Base-by-base conservation (phyloP, 2,797 vertebrate species). In the Corythornis leucogaster region DNA sequence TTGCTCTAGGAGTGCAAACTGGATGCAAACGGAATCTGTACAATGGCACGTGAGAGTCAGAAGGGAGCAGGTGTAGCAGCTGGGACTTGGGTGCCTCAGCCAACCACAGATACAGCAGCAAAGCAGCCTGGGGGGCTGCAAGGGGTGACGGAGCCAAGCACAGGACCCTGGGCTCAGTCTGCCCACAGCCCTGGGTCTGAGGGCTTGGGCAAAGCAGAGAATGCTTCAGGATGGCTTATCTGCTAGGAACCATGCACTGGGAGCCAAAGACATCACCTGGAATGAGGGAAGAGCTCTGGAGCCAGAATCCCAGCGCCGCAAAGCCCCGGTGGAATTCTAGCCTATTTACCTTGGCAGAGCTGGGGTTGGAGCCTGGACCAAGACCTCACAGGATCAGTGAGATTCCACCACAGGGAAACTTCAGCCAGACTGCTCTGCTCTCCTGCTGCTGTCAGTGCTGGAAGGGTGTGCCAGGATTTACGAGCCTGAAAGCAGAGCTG, bases 141-240 rank as follows among this genome's bases (percentile, higher is more conserved):
- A 38, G 58, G 48, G 53, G 15, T 13, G 69, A 75, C 0, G 4
- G 58, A 90, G 69, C 61, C 61, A 64, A 87, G 40, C 1, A 35
- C 31, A 31, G 45, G 33, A 73, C 48, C 1, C 0, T 11, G 54
- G 64, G 68, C 59, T 81, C 58, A 26, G 38, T 78, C 77, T 96
- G 92, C 79, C 93, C 69, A 70, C 9, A 74, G 73, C 69, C 71
- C 69, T 79, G 59, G 84, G 73, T 81, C 67, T 31, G 51, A 87
- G 89, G 80, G 73, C 90, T 63, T 87, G 78, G 94, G 85, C 87
- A 78, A 79, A 94, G 50, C 45, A 83, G 77, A 89, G 75, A 95
- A 96, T 82, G 92, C 95, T 95, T 96, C 93, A 82, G 84, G 96
- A 96, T 95, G 95, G 95, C 94, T 97, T 92, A 93, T 58, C 58